These are phyloP conservation scores for Kryptolebias ocellatus DNA, from an alignment of 2,797 vertebrate genomes.

Conservation along the genomic window DNA sequence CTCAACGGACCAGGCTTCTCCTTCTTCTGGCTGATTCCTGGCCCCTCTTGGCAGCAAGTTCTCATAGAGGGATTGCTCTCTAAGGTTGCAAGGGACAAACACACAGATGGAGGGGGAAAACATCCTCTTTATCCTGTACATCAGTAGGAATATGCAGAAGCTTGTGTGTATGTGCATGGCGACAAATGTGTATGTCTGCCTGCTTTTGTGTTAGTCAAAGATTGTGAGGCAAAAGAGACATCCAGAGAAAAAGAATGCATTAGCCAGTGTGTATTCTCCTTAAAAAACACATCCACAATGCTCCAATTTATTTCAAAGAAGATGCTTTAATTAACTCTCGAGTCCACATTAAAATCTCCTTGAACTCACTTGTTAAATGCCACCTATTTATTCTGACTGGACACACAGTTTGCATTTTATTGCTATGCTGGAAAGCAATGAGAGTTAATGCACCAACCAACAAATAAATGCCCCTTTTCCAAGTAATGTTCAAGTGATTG, in stretches of 20 bases:
- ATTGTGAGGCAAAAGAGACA: constrained; percentile 52
- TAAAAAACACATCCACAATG: constrained; percentile 50
- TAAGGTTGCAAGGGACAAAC: constrained; percentile 80
- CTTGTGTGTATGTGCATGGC: constrained; percentile 3
- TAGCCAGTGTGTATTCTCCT: constrained; percentile 62
- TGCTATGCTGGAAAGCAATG: constrained; percentile 35
- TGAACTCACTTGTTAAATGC: constrained; percentile 60
- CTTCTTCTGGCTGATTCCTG: constrained; percentile 75
- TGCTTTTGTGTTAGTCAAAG: constrained; percentile 33
- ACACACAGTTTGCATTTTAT: constrained; percentile 46
- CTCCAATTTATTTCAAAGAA: constrained; percentile 51
- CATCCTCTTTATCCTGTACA: constrained; percentile 82
- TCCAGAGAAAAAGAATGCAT: constrained; percentile 60
- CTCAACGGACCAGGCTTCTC: constrained; percentile 67
- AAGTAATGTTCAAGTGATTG: constrained; percentile 62
- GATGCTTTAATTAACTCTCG: constrained; percentile 76
- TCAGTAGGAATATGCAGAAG: constrained; percentile 82
- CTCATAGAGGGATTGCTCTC: constrained; percentile 77
- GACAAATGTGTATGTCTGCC: constrained; percentile 20
- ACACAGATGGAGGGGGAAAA: constrained; percentile 72
- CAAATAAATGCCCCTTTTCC: constrained; percentile 64
- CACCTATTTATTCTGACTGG: constrained; percentile 69
- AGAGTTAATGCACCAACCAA: constrained; percentile 57
- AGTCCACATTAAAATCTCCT: constrained; percentile 75
- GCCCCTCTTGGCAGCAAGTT: constrained; percentile 76